These are phyloP conservation scores for Polypterus bichir DNA, from an alignment of 2,113 vertebrate genomes.

Conservation along the genomic window DNA sequence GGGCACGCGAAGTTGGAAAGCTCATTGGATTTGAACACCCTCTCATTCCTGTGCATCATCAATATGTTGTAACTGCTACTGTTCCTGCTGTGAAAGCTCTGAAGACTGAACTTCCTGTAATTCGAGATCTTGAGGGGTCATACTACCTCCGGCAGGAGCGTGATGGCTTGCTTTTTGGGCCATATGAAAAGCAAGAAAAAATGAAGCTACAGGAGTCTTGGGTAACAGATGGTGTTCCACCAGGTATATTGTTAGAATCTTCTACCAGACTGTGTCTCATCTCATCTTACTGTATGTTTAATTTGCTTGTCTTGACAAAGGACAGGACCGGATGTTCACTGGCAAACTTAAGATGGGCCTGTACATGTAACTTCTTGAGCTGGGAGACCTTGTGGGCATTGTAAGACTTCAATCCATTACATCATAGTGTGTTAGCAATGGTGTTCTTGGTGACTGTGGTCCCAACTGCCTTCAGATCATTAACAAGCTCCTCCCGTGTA, in stretches of 20 bases:
- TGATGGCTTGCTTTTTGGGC: conserved; percentile 84
- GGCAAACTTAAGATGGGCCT: no score
- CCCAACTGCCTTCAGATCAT: no score
- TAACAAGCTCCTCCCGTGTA: no score
- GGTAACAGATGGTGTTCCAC: conserved; percentile 76
- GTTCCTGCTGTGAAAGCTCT: conserved; percentile 86
- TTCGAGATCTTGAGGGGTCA: conserved; percentile 84
- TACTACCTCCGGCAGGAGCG: conserved; percentile 89
- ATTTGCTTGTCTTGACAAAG: no score
- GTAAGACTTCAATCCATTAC: no score
- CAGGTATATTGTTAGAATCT: conserved; percentile 47
- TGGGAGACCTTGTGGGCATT: no score
- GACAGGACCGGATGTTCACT: no score
- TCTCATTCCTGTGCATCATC: conserved; percentile 89
- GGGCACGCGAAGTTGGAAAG: conserved; percentile 82
- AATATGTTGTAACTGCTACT: conserved; percentile 83
- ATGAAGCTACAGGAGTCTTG: conserved; percentile 89
- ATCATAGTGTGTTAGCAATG: no score
- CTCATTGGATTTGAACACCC: conserved; percentile 82
- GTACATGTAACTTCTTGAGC: no score
- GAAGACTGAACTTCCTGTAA: conserved; percentile 74
- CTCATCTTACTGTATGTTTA: no score
- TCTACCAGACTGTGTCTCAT: no score
- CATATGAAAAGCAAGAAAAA: conserved; percentile 83
- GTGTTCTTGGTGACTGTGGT: no score